Evolutionary conservation across 1,140 invertebrate genomes (phyloP).

Genomic region (Trichonephila inaurata): DNA sequence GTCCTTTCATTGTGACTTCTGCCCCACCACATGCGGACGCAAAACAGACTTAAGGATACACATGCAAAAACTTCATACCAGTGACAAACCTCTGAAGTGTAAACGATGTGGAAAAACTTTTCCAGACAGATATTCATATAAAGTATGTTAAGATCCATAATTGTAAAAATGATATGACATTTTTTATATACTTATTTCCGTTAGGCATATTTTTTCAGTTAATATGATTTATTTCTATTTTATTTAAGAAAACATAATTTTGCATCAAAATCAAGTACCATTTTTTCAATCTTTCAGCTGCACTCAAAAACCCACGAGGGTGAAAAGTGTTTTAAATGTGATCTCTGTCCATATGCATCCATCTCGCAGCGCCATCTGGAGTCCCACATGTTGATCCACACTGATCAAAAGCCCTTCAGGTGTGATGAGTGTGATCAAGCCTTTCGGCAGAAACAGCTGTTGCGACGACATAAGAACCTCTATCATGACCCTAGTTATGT

Average conservation of each 20-base stretch:
- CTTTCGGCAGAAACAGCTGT: constrained; percentile 93
- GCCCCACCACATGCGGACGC: constrained; percentile 96
- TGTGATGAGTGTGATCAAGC: constrained; percentile 83
- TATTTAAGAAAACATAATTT: too few relatives aligned
- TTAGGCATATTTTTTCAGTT: neutral
- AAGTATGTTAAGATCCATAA: constrained; percentile 73
- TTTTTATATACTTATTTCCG: neutral
- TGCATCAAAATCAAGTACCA: neutral
- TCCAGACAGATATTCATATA: constrained; percentile 88
- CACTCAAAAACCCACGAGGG: constrained; percentile 95
- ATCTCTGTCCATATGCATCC: constrained; percentile 96
- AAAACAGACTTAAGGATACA: constrained; percentile 98
- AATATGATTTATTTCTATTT: neutral
- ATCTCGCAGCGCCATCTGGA: constrained; percentile 95
- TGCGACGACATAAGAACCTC: constrained; percentile 94
- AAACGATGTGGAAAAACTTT: constrained; percentile 96
- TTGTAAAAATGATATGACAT: too few relatives aligned
- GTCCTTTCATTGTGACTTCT: constrained; percentile 96
- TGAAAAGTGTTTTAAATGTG: constrained; percentile 98
- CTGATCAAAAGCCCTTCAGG: constrained; percentile 93
- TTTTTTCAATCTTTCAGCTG: constrained; percentile 81
- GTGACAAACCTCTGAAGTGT: constrained; percentile 94
- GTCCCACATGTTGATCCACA: constrained; percentile 97
- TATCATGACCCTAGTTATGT: constrained; percentile 96
- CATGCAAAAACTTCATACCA: constrained; percentile 97